Conservation (phyloP, 1,140 invertebrate species). For the Aphidius gifuensis region DNA sequence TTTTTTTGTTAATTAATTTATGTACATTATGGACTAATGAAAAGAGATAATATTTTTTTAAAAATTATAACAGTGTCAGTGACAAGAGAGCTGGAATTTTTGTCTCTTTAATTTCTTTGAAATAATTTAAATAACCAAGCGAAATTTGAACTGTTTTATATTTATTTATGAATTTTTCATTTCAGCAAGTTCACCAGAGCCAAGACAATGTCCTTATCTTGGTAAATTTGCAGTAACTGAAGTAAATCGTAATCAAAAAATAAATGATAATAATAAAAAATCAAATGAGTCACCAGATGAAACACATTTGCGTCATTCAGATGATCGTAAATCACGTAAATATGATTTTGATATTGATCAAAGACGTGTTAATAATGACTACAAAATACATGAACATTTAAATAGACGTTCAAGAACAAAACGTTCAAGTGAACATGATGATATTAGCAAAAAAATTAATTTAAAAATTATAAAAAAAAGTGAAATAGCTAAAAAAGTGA, state of each 20-base stretch:
- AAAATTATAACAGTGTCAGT: too few species aligned
- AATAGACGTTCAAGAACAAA: slow-evolving; percentile 38
- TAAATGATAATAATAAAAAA: slow-evolving; percentile 51
- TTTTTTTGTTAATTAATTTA: too few species aligned
- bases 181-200: slow-evolving; percentile 65
- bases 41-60: too few species aligned
- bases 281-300: slow-evolving; percentile 35
- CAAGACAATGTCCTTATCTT: slow-evolving; percentile 65
- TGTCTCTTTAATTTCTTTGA: too few species aligned
- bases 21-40: too few species aligned
- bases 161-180: too few species aligned
- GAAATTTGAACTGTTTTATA: too few species aligned
- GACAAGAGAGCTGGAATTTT: too few species aligned
- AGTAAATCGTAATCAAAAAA: slow-evolving; percentile 52
- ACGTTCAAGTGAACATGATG: slow-evolving; percentile 22
- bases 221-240: slow-evolving; percentile 67
- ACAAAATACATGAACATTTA: slow-evolving; percentile 40
- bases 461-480: too few species aligned
- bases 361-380: slow-evolving; percentile 48
- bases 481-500: slow-evolving; percentile 22
- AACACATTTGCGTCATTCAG: slow-evolving; percentile 46
- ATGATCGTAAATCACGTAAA: slow-evolving; percentile 39
- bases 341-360: slow-evolving; percentile 45
- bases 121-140: too few species aligned
- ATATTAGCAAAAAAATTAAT: slow-evolving; percentile 20